Base-by-base conservation (phyloP, 2,113 vertebrate species). In the Myiopsitta monachus region DNA sequence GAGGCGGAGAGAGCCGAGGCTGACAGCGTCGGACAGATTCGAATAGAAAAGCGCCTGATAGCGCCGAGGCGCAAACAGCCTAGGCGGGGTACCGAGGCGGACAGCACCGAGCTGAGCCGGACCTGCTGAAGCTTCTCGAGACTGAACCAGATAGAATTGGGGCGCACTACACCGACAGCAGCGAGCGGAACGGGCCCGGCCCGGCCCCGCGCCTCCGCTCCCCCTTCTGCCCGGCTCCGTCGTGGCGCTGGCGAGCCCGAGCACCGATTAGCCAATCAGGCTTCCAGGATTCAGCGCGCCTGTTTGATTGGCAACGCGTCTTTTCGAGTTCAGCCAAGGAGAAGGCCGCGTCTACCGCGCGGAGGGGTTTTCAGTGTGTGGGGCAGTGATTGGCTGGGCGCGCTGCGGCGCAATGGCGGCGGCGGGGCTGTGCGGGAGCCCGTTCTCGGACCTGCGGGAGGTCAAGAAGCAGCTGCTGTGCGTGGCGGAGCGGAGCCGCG, bases 391-490 rank as follows among this genome's bases (percentile, higher is more conserved):
- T 94, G 93, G 94, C 11, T 0, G 49, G 41, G 7, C 4, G 57
- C 13, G 70, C 51, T 8, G n/a, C 0, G 77, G 87, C 38, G 72
- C 98, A 94, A 97, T 98, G 97, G 99, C 99, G 98, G 98, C 98
- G 95, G 97, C 97, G 8, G 63, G 14, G 2, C 17, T 38, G 14
- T 36, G 27, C 0, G 94, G 97, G 39, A 49, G 92, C 44, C 98
- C 98, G 57, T 99, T 99, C 97, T 98, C 98, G 31, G 98, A 99
- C 72, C 97, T 99, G 90, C 98, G 98, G 23, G 98, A 99, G 92
- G 98, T 99, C 8, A 99, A 99, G 97, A 99, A 99, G 93, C 99
- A 99, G 91, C 97, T 99, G 44, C 97, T 99, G 91, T 98, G 98
- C 16, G 98, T 99, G 18, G 98, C 98, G 64, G 98, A 98, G 51